Percentiles rank a stretch among this genome's conserved stretches.
Evolutionary conservation across 2,113 vertebrate genomes (phyloP).

Genomic region (Odobenus rosmarus): DNA sequence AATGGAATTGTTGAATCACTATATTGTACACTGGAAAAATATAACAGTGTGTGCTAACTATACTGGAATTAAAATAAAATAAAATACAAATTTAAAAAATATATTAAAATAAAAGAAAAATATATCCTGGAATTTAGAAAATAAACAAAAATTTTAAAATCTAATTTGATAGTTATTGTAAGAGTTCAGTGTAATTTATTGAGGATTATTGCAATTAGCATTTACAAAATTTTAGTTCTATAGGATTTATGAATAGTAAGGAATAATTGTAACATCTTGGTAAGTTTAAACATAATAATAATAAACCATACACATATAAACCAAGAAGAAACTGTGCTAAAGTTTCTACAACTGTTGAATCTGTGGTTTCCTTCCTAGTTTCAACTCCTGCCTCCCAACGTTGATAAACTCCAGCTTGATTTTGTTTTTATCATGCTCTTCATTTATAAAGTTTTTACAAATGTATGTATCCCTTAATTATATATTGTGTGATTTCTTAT

Average conservation of each 20-base stretch:
- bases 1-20: neutral
- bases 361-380: neutral
- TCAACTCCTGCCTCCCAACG: neutral
- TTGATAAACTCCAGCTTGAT: neutral
- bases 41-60: neutral
- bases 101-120: neutral
- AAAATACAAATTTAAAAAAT: neutral
- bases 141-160: neutral
- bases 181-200: neutral
- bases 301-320: neutral
- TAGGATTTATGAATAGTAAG: neutral
- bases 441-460: neutral
- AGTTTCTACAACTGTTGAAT: neutral
- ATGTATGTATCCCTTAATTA: neutral
- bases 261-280: neutral
- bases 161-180: neutral
- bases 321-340: neutral
- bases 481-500: neutral
- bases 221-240: neutral
- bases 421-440: neutral
- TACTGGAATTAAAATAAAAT: neutral
- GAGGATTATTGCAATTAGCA: neutral
- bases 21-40: neutral
- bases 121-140: neutral
- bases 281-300: neutral